These are phyloP conservation scores for Anastrepha ludens DNA, from an alignment of 1,140 invertebrate genomes.

Conservation along the genomic window DNA sequence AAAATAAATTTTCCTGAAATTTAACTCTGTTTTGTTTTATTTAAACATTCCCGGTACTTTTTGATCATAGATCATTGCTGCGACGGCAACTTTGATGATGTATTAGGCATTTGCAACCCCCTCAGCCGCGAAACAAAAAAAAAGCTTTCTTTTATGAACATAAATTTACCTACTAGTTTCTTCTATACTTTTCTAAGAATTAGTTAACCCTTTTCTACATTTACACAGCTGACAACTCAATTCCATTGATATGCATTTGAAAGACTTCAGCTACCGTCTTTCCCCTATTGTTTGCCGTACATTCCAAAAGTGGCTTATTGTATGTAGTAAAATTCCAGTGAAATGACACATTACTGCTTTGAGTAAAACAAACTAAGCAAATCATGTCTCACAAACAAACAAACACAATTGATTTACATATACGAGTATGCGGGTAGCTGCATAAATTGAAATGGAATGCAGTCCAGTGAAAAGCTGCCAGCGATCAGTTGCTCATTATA, in stretches of 20 bases:
- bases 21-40: too few species aligned
- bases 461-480: background rate
- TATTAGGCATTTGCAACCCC: too few species aligned
- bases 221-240: background rate
- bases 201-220: background rate
- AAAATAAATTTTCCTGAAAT: too few species aligned
- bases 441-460: background rate
- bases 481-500: background rate
- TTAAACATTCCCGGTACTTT: too few species aligned
- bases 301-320: background rate
- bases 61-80: too few species aligned
- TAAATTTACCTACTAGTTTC: too few species aligned
- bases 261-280: background rate
- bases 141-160: too few species aligned
- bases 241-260: background rate
- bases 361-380: background rate
- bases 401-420: background rate
- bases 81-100: too few species aligned
- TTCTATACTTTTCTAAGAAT: too few species aligned
- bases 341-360: constrained; percentile 13
- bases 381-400: constrained; percentile 19
- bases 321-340: background rate
- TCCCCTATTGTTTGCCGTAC: background rate
- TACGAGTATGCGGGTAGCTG: background rate
- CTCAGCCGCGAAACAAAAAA: too few species aligned